Conservation (phyloP, 2,113 vertebrate species). For the Micronycteris hirsuta region DNA sequence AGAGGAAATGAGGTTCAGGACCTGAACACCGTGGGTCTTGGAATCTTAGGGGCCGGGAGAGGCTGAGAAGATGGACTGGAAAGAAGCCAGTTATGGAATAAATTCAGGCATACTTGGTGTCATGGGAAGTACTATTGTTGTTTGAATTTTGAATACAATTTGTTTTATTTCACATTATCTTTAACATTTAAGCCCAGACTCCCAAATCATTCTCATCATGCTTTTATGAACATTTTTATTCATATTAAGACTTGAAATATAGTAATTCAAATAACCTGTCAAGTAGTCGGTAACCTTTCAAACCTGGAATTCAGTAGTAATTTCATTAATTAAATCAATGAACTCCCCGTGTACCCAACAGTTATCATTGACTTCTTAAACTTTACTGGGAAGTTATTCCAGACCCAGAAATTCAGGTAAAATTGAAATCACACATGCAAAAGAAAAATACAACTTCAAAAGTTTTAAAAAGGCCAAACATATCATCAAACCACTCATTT, state of each 20-base stretch:
- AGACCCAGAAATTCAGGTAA: slow-evolving; percentile 18
- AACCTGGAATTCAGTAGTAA: slow-evolving; percentile 47
- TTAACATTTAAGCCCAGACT: background rate
- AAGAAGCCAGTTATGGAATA: background rate
- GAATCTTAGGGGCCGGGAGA: background rate
- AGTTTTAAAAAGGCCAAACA: background rate
- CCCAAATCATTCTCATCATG: background rate
- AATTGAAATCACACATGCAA: background rate
- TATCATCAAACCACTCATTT: slow-evolving; percentile 27
- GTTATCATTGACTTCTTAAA: slow-evolving; percentile 64
- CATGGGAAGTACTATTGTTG: background rate
- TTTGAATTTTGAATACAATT: background rate
- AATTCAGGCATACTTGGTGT: background rate
- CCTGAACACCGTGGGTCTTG: background rate
- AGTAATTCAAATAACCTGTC: slow-evolving; percentile 54
- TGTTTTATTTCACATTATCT: background rate
- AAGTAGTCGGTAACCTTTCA: slow-evolving; percentile 53
- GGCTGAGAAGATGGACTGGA: background rate
- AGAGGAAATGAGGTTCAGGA: background rate
- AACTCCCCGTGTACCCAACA: slow-evolving; percentile 55
- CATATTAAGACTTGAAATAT: slow-evolving; percentile 43
- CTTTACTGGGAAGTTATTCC: slow-evolving; percentile 22
- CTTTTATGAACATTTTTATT: background rate
- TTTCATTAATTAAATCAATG: slow-evolving; percentile 69
- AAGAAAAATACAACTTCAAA: background rate